phyloP scores from a whole-genome alignment of 2,888 invertebrate genomes.

The Erebia aethiops region DNA sequence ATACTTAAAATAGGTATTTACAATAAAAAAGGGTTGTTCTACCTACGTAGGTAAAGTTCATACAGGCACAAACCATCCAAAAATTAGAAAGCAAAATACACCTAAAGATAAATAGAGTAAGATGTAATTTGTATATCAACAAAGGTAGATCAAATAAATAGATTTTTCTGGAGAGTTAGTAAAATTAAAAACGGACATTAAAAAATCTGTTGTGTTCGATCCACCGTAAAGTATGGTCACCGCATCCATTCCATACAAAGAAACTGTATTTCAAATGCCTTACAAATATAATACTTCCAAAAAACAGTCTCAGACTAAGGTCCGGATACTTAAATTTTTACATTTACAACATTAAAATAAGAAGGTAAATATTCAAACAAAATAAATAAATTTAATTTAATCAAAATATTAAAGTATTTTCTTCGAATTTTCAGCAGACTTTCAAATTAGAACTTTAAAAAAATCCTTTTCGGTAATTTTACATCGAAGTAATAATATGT shows the following conservation, averaged over 20 bases:
- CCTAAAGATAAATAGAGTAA: constrained; percentile 52
- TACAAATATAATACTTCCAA: not conserved
- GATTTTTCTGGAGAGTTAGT: constrained; percentile 46
- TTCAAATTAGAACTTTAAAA: no score
- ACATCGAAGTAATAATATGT: no score
- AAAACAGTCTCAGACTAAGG: no score
- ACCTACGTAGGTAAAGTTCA: constrained; percentile 81
- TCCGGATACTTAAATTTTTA: no score
- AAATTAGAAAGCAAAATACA: constrained; percentile 69
- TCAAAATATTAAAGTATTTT: no score
- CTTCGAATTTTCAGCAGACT: no score
- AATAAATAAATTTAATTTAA: no score
- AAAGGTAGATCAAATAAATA: constrained; percentile 35
- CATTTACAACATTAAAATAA: no score
- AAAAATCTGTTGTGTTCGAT: constrained; percentile 48
- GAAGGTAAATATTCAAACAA: no score
- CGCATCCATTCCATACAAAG: not conserved
- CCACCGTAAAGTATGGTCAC: constrained; percentile 24
- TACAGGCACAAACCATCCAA: constrained; percentile 75
- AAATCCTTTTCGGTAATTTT: not conserved
- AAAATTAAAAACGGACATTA: constrained; percentile 48
- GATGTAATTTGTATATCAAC: constrained; percentile 47
- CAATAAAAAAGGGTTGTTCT: constrained; percentile 72
- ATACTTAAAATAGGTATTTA: constrained; percentile 79
- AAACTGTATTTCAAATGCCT: not conserved